Percentiles rank a stretch among this genome's conserved stretches.
These are phyloP conservation scores for Ips typographus DNA, from an alignment of 1,140 invertebrate genomes.

Conservation along the genomic window DNA sequence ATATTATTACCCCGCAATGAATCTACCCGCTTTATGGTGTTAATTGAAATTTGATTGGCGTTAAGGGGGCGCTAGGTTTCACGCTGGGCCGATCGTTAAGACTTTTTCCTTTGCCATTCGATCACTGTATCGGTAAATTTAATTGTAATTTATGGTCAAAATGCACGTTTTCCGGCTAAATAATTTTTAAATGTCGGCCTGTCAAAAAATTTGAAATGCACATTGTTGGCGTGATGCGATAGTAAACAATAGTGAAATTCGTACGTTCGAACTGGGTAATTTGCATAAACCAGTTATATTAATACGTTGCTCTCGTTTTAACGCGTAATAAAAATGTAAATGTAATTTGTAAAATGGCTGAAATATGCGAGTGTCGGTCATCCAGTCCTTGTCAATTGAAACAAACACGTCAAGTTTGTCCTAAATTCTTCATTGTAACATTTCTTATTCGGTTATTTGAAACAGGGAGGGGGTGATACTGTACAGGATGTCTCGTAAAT, in stretches of 20 bases:
- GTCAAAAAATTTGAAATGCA: too few relatives aligned
- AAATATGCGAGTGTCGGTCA: conserved; percentile 4
- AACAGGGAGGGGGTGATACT: too few relatives aligned
- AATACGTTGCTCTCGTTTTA: conserved; percentile 18
- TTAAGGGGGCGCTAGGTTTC: not conserved
- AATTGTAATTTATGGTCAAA: too few relatives aligned
- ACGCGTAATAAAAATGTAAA: conserved; percentile 21
- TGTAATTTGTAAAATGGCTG: conserved; percentile 13
- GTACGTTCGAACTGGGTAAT: conserved; percentile 4
- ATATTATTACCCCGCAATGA: conserved; percentile 26
- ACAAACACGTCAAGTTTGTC: too few relatives aligned
- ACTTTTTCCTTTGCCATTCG: too few relatives aligned
- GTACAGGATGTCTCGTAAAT: too few relatives aligned
- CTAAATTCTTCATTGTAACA: too few relatives aligned
- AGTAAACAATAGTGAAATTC: conserved; percentile 15
- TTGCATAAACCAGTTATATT: conserved; percentile 17
- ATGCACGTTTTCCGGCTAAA: too few relatives aligned
- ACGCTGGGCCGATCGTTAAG: too few relatives aligned
- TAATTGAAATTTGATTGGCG: conserved; percentile 25
- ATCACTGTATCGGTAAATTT: too few relatives aligned
- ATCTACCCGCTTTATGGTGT: conserved; percentile 16
- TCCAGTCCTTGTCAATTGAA: not conserved
- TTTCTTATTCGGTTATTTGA: too few relatives aligned
- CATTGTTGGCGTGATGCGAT: not conserved
- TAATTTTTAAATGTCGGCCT: too few relatives aligned